These are phyloP conservation scores for Lagorchestes hirsutus DNA, from an alignment of 2,797 vertebrate species.

Conservation along the genomic window DNA sequence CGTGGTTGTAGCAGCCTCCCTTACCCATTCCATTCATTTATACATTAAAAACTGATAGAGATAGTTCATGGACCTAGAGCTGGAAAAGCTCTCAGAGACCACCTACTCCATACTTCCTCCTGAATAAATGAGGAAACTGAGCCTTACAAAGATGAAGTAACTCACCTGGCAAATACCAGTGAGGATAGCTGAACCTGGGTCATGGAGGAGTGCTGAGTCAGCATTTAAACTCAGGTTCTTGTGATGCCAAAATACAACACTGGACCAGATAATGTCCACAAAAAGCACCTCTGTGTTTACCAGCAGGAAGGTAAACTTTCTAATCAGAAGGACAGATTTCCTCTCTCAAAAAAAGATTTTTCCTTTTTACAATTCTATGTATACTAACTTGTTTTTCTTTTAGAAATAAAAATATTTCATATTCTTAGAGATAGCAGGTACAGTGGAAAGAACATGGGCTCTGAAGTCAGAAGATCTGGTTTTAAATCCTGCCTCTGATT, in stretches of 20 bases:
- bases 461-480: not conserved
- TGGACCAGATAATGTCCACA: not conserved
- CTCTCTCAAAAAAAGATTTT: not conserved
- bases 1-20: not conserved
- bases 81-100: not conserved
- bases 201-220: not conserved
- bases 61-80: not conserved
- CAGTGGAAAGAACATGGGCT: not conserved
- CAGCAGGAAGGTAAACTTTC: not conserved
- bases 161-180: not conserved
- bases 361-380: not conserved
- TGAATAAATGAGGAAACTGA: not conserved
- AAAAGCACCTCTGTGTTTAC: not conserved
- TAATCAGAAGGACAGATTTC: not conserved
- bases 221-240: not conserved
- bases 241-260: not conserved
- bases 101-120: not conserved
- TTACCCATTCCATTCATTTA: not conserved
- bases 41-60: not conserved
- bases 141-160: not conserved
- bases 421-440: not conserved
- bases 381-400: not conserved
- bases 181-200: not conserved
- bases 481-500: not conserved
- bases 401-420: not conserved